Percentiles rank a stretch among this genome's conserved stretches.
These are phyloP conservation scores for Drosophila kepulauana DNA, from an alignment of 1,140 invertebrate species.

Conservation along the genomic window DNA sequence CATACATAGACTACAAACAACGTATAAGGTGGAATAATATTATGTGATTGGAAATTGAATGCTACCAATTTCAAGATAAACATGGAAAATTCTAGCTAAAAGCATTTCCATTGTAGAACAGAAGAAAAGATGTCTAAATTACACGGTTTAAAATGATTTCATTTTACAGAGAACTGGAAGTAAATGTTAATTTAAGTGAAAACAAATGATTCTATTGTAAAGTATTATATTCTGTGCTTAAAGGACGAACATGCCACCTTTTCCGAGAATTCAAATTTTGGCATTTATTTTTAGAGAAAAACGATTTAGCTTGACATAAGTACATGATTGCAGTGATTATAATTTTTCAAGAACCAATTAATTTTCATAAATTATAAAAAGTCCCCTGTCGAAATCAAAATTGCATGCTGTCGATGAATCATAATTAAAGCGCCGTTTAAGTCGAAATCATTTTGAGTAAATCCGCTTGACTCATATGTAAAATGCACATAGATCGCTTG, in stretches of 20 bases:
- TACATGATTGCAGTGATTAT: not conserved
- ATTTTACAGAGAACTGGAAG: no score
- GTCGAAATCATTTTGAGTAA: constrained; percentile 2
- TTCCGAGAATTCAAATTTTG: not conserved
- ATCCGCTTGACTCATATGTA: constrained; percentile 2
- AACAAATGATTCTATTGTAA: no score
- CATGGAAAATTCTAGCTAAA: no score
- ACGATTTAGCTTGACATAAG: not conserved
- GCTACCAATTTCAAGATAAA: no score
- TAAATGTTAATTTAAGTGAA: no score
- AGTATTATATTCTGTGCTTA: not conserved
- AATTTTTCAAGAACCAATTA: not conserved
- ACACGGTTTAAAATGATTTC: no score
- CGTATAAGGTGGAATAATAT: no score
- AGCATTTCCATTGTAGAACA: no score
- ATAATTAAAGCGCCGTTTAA: not conserved
- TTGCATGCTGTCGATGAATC: not conserved
- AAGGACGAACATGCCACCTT: not conserved
- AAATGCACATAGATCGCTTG: not conserved
- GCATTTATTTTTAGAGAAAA: not conserved
- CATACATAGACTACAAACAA: no score
- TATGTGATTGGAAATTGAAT: no score
- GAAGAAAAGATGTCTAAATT: no score
- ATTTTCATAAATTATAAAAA: constrained; percentile 1
- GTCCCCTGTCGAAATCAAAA: not conserved